phyloP scores from a whole-genome alignment of 2,113 vertebrate species.

The Oryzias woworae region DNA sequence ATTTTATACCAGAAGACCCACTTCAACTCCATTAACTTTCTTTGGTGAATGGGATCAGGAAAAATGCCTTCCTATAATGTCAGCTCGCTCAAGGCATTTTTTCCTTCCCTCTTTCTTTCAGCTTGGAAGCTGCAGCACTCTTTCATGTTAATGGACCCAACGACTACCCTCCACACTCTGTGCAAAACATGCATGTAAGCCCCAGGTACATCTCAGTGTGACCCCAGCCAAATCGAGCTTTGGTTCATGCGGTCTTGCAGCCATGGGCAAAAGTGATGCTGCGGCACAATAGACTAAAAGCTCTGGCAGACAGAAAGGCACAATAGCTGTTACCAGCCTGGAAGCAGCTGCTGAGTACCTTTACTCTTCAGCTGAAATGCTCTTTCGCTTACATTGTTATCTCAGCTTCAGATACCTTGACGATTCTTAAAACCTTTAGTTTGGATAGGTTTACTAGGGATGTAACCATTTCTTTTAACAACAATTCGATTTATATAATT shows the following conservation, averaged over 20 bases:
- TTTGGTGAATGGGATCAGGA: slow-evolving; percentile 57
- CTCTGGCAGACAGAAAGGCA: slow-evolving; percentile 48
- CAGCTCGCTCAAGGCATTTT: slow-evolving; percentile 53
- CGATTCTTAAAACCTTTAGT: too few relatives aligned
- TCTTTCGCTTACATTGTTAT: slow-evolving; percentile 9
- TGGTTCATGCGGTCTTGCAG: slow-evolving; percentile 54
- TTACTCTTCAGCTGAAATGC: slow-evolving; percentile 33
- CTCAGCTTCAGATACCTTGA: neutral
- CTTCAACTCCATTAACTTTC: slow-evolving; percentile 70
- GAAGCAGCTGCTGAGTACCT: slow-evolving; percentile 43
- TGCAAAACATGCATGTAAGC: slow-evolving; percentile 60
- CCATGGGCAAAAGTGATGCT: slow-evolving; percentile 56
- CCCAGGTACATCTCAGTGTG: slow-evolving; percentile 55
- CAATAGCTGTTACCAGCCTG: slow-evolving; percentile 50
- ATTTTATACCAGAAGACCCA: slow-evolving; percentile 63
- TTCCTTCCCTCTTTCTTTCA: slow-evolving; percentile 4
- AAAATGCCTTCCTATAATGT: slow-evolving; percentile 58
- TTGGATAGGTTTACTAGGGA: too few relatives aligned
- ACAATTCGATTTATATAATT: too few relatives aligned
- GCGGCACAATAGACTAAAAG: slow-evolving; percentile 68
- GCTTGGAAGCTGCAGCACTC: slow-evolving; percentile 49
- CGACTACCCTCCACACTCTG: slow-evolving; percentile 52
- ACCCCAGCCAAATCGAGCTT: slow-evolving; percentile 60
- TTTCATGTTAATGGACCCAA: slow-evolving; percentile 68
- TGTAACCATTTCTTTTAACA: too few relatives aligned